A percentile compares a stretch with the other conserved stretches of the same genome.
Evolutionary conservation across 2,113 vertebrate genomes (phyloP).

Genomic region (Bagarius yarrelli): DNA sequence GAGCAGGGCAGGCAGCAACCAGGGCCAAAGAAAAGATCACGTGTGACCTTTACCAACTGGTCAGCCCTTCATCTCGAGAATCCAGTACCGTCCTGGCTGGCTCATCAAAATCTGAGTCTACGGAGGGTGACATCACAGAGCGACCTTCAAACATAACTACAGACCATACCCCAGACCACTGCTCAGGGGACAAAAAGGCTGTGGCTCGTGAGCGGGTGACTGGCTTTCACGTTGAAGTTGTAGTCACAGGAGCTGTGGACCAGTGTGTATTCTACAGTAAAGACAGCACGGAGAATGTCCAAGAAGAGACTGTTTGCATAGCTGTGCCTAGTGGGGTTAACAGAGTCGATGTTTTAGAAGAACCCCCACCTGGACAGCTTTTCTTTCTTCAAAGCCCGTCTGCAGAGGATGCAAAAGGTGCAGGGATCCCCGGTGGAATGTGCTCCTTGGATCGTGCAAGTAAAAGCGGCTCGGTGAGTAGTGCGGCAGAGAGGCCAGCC

Average conservation of each 20-base stretch:
- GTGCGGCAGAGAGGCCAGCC: conserved; percentile 57
- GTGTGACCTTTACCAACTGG: conserved; percentile 90
- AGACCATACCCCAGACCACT: conserved; percentile 53
- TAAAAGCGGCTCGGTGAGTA: conserved; percentile 49
- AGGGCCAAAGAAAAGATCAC: conserved; percentile 92
- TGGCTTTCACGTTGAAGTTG: conserved; percentile 92
- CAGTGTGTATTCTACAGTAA: conserved; percentile 92
- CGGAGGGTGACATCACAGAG: conserved; percentile 56
- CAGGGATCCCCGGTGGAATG: conserved; percentile 53
- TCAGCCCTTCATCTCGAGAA: conserved; percentile 82
- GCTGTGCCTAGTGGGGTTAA: conserved; percentile 66
- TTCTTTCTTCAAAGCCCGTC: conserved; percentile 78
- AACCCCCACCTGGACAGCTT: conserved; percentile 86
- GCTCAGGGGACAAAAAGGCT: conserved; percentile 65
- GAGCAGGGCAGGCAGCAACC: conserved; percentile 65
- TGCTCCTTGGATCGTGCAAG: conserved; percentile 67
- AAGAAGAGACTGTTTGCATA: conserved; percentile 86
- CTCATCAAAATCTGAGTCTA: conserved; percentile 68
- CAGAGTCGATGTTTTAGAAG: conserved; percentile 71
- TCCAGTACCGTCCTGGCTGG: conserved; percentile 77
- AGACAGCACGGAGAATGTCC: conserved; percentile 86
- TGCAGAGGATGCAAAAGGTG: conserved; percentile 62
- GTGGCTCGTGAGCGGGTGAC: conserved; percentile 70
- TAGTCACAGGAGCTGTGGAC: conserved; percentile 91
- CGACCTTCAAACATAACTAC: conserved; percentile 57